Conservation (phyloP, 2,797 vertebrate genomes). For the Neosilurus hyrtlii region DNA sequence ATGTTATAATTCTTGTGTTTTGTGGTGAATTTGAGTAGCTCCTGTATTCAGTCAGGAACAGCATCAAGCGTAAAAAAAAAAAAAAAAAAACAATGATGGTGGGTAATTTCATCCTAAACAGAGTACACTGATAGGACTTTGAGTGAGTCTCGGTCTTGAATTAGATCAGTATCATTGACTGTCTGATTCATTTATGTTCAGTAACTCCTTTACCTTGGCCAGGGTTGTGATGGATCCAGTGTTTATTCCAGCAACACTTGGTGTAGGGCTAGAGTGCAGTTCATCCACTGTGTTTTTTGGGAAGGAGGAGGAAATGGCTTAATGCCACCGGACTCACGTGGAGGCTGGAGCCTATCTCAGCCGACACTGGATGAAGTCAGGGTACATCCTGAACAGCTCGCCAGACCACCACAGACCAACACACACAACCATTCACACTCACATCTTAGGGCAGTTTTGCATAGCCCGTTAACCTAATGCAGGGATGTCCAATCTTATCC, state of each 20-base stretch:
- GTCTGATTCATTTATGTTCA: neutral
- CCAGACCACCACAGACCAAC: no score
- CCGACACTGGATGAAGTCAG: no score
- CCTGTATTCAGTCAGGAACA: neutral
- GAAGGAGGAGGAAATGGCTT: neutral
- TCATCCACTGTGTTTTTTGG: neutral
- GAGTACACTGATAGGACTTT: neutral
- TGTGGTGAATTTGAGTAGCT: neutral
- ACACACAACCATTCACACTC: no score
- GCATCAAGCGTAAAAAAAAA: neutral
- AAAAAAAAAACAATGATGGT: neutral
- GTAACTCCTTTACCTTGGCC: neutral
- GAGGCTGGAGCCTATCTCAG: no score
- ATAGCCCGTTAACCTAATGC: no score
- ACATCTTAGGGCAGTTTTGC: no score
- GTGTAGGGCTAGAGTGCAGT: neutral
- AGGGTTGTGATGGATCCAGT: neutral
- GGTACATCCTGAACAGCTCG: no score
- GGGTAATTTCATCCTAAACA: neutral
- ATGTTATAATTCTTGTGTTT: neutral
- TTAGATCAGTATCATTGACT: neutral
- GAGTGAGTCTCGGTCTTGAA: neutral
- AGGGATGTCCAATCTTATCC: no score
- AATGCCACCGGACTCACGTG: no score
- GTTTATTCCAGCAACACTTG: neutral